Evolutionary conservation across 1,140 invertebrate genomes (phyloP).

Genomic region (Aphis craccivora): DNA sequence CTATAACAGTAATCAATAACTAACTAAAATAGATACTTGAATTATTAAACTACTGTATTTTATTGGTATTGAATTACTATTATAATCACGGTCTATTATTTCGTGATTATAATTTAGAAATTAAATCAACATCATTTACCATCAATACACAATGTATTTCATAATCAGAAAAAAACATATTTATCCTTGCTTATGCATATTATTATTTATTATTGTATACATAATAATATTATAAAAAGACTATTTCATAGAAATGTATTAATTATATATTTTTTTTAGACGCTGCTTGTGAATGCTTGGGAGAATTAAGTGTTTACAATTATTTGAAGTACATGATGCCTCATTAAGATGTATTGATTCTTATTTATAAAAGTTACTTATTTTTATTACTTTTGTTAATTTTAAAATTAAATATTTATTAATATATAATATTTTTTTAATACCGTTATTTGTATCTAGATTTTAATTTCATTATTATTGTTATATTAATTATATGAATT

Average conservation of each 20-base stretch:
- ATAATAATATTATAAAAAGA: not conserved
- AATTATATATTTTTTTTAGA: constrained; percentile 20
- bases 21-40: not conserved
- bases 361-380: not conserved
- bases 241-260: not conserved
- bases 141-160: not conserved
- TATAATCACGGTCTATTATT: too few relatives aligned
- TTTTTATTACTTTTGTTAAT: not conserved
- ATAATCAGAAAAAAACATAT: not conserved
- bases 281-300: not conserved
- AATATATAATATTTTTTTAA: not conserved
- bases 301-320: constrained; percentile 23
- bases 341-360: not conserved
- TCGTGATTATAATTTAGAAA: not conserved
- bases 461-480: not conserved
- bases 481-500: not conserved
- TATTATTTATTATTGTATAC: not conserved
- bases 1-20: too few relatives aligned
- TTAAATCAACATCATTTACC: not conserved
- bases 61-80: too few relatives aligned
- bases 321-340: constrained; percentile 40
- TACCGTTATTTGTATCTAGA: constrained; percentile 1
- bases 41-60: too few relatives aligned
- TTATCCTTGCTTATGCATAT: not conserved
- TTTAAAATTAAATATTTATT: not conserved